Conservation (phyloP, 2,113 vertebrate genomes). For the Otocyon megalotis region DNA sequence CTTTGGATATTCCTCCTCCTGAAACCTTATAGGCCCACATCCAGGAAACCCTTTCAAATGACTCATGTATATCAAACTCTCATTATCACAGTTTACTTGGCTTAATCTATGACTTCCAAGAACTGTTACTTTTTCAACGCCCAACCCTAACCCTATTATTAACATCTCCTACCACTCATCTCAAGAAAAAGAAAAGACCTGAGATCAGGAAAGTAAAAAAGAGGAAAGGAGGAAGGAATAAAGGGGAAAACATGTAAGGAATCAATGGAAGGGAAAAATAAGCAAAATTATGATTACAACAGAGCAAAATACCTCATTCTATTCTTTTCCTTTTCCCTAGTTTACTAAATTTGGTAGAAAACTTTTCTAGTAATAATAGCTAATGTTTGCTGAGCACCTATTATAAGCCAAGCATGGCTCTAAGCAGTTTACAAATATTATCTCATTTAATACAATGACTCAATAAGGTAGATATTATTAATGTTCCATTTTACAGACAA, state of each 20-base stretch:
- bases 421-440: not conserved
- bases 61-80: not conserved
- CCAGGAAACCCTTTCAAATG: not conserved
- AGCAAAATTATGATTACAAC: not conserved
- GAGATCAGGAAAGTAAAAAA: not conserved
- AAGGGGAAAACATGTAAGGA: not conserved
- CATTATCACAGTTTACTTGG: not conserved
- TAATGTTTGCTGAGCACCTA: not conserved
- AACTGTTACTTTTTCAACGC: not conserved
- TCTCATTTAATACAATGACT: not conserved
- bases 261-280: not conserved
- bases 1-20: not conserved
- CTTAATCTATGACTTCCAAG: not conserved
- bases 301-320: not conserved
- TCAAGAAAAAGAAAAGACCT: not conserved
- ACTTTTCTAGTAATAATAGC: not conserved
- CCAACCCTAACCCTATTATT: not conserved
- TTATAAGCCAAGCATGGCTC: not conserved
- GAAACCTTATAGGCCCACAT: not conserved
- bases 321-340: not conserved
- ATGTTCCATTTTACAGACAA: not conserved
- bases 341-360: conserved; percentile 47
- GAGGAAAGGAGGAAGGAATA: not conserved
- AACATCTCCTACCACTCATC: not conserved
- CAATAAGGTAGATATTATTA: not conserved